A percentile compares a stretch with the other conserved stretches of the same genome.
These are phyloP conservation scores for Chamaetylas fuelleborni DNA, from an alignment of 2,113 vertebrate genomes.

Conservation along the genomic window DNA sequence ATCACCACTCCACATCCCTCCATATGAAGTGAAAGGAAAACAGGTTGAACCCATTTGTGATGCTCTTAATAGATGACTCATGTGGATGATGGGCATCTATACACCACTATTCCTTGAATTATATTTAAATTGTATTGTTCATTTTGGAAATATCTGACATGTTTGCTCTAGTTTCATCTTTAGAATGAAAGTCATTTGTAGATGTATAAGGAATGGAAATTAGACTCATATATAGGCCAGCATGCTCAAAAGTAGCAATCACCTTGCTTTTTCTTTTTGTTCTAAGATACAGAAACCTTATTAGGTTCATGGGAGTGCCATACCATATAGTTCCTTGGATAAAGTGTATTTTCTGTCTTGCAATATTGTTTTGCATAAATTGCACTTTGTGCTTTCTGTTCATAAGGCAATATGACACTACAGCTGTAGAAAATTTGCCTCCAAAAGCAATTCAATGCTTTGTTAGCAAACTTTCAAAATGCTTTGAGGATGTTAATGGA, in stretches of 20 bases:
- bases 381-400: neutral
- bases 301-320: neutral
- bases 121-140: neutral
- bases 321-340: neutral
- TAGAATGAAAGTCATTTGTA: neutral
- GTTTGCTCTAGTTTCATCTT: neutral
- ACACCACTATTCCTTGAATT: neutral
- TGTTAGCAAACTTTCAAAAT: neutral
- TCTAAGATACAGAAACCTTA: neutral
- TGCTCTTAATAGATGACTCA: neutral
- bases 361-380: neutral
- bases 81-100: neutral
- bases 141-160: neutral
- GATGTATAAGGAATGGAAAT: neutral
- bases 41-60: neutral
- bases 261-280: neutral
- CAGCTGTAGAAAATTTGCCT: neutral
- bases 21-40: neutral
- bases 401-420: neutral
- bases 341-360: neutral
- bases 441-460: neutral
- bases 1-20: neutral
- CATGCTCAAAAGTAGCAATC: neutral
- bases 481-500: neutral
- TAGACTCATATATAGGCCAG: rapidly evolving